Conservation (phyloP, 2,113 vertebrate species). For the Candoia aspera region DNA sequence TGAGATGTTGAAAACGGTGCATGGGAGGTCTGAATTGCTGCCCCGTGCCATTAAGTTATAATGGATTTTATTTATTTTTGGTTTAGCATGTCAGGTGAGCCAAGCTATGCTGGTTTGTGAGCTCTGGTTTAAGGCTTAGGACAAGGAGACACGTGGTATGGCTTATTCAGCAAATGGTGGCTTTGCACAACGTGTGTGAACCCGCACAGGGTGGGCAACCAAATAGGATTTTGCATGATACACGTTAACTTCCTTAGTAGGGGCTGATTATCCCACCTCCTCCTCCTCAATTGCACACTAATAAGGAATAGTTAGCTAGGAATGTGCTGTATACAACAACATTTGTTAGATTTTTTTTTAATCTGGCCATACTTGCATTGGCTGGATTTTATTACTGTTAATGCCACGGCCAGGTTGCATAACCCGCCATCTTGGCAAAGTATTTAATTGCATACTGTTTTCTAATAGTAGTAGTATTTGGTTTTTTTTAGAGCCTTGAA, state of each 20-base stretch:
- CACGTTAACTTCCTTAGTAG: neutral
- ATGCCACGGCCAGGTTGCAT: neutral
- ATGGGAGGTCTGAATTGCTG: neutral
- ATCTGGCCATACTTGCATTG: neutral
- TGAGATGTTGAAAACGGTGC: neutral
- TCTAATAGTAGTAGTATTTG: neutral
- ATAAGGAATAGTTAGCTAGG: slow-evolving; percentile 25
- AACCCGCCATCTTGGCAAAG: neutral
- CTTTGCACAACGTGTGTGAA: neutral
- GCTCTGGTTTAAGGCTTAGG: neutral
- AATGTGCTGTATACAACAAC: too few species aligned
- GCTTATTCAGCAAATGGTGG: neutral
- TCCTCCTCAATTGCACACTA: neutral
- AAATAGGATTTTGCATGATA: neutral
- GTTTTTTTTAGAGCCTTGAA: neutral
- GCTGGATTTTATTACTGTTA: slow-evolving; percentile 1
- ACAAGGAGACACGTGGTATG: neutral
- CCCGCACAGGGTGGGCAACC: neutral
- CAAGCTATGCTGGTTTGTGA: neutral
- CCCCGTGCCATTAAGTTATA: neutral
- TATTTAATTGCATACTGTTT: neutral
- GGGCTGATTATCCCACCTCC: neutral
- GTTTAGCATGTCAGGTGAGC: neutral
- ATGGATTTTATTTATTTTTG: neutral
- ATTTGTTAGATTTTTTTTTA: neutral